phyloP scores from a whole-genome alignment of 2,797 vertebrate species.

The Pseudomugil tenellus region DNA sequence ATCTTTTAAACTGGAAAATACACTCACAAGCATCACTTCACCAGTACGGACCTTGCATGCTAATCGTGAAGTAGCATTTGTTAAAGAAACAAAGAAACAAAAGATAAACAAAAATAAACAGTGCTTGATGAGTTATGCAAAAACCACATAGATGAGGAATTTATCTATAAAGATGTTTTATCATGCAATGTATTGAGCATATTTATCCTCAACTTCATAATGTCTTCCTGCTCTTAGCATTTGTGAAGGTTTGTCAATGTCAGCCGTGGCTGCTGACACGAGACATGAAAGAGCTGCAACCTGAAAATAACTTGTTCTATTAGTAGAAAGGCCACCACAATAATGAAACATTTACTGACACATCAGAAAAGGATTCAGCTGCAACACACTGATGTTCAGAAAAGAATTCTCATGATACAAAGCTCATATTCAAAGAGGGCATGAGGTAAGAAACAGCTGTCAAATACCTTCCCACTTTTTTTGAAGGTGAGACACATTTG shows the following conservation, averaged over 20 bases:
- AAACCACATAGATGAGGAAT: constrained; percentile 62
- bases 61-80: constrained; percentile 15
- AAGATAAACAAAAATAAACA: background rate
- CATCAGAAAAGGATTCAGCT: constrained; percentile 38
- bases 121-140: constrained; percentile 9
- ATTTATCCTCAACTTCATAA: constrained; percentile 67
- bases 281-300: constrained; percentile 19
- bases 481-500: too few relatives aligned
- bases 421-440: constrained; percentile 22
- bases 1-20: constrained; percentile 19
- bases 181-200: constrained; percentile 26
- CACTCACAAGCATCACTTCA: constrained; percentile 6
- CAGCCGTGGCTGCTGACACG: constrained; percentile 36
- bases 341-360: constrained; percentile 40
- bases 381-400: constrained; percentile 15
- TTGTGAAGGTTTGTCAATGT: constrained; percentile 47
- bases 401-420: constrained; percentile 6
- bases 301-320: constrained; percentile 41
- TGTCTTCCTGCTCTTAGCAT: constrained; percentile 43
- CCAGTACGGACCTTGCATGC: background rate
- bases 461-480: constrained; percentile 8
- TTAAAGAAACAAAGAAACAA: background rate
- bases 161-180: constrained; percentile 3
- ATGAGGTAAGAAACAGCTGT: constrained; percentile 17
- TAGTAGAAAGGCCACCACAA: constrained; percentile 31